Percentiles rank a stretch among this genome's conserved stretches.
Evolutionary conservation across 2,797 vertebrate species (phyloP).

Genomic region (Dipus sagitta): DNA sequence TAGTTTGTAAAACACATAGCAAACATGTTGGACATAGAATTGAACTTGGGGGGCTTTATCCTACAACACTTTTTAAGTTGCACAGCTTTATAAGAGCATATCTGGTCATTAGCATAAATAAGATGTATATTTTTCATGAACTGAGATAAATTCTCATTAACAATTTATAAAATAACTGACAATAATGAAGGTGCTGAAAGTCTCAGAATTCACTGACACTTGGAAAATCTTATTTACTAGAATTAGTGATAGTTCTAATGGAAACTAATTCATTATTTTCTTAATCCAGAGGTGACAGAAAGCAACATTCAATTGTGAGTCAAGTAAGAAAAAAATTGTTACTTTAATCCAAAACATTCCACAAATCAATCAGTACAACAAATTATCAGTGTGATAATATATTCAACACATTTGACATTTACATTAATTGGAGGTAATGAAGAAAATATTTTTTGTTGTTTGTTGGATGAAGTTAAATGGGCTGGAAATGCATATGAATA

Average conservation of each 20-base stretch:
- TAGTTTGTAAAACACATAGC: background rate
- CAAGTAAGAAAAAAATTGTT: constrained; percentile 80
- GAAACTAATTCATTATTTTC: constrained; percentile 79
- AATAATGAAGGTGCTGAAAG: background rate
- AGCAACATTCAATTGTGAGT: constrained; percentile 75
- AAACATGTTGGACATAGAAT: background rate
- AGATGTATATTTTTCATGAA: background rate
- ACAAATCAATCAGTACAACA: constrained; percentile 84
- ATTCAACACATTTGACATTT: constrained; percentile 90
- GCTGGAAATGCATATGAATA: constrained; percentile 89
- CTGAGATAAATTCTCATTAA: constrained; percentile 48
- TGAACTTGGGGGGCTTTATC: constrained; percentile 30
- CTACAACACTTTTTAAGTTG: background rate
- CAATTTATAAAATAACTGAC: constrained; percentile 49
- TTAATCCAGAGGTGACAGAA: constrained; percentile 73
- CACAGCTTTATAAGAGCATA: background rate
- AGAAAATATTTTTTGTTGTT: constrained; percentile 90
- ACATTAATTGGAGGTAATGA: constrained; percentile 90
- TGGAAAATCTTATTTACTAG: constrained; percentile 70
- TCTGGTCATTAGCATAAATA: background rate
- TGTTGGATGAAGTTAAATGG: constrained; percentile 87
- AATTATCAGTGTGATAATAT: constrained; percentile 86
- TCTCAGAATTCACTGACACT: constrained; percentile 58
- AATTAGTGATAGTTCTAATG: constrained; percentile 69
- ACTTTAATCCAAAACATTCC: constrained; percentile 86